These are phyloP conservation scores for Caenorhabditis drosophilae DNA, from an alignment of 2,888 invertebrate genomes.

Conservation along the genomic window DNA sequence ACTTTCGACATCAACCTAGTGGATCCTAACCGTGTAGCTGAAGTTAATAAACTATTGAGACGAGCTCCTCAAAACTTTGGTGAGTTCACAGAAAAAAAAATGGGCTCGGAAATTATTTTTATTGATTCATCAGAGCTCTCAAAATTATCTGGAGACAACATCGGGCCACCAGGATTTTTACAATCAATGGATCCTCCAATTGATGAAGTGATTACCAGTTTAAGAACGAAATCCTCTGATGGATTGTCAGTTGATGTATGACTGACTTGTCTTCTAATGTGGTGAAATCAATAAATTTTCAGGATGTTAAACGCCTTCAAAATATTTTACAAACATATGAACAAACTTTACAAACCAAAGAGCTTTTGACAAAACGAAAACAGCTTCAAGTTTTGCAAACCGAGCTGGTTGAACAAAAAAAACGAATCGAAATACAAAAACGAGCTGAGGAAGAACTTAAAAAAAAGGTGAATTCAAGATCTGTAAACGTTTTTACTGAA, in stretches of 20 bases:
- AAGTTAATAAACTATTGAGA: slow-evolving; percentile 45
- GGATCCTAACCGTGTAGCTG: slow-evolving; percentile 44
- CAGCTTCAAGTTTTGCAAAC: slow-evolving; percentile 51
- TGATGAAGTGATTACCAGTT: slow-evolving; percentile 46
- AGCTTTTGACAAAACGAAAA: slow-evolving; percentile 44
- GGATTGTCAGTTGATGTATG: slow-evolving; percentile 41
- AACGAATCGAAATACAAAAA: slow-evolving; percentile 45
- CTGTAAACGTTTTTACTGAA: neutral
- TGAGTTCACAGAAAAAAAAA: neutral
- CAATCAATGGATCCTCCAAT: slow-evolving; percentile 41
- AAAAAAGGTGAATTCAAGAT: slow-evolving; percentile 29
- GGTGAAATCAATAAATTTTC: slow-evolving; percentile 2
- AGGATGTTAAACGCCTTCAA: slow-evolving; percentile 51
- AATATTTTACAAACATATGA: slow-evolving; percentile 51
- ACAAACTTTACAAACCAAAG: slow-evolving; percentile 53
- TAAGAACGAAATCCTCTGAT: slow-evolving; percentile 36
- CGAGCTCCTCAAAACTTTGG: slow-evolving; percentile 49
- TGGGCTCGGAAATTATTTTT: neutral
- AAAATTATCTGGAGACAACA: neutral
- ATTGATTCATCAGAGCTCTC: neutral
- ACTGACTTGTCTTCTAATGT: neutral
- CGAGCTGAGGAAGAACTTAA: slow-evolving; percentile 44
- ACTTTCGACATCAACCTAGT: slow-evolving; percentile 40
- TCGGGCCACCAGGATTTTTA: slow-evolving; percentile 43
- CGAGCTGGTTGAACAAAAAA: slow-evolving; percentile 48